phyloP scores from a whole-genome alignment of 1,140 invertebrate species.

The Cataglyphis hispanica region DNA sequence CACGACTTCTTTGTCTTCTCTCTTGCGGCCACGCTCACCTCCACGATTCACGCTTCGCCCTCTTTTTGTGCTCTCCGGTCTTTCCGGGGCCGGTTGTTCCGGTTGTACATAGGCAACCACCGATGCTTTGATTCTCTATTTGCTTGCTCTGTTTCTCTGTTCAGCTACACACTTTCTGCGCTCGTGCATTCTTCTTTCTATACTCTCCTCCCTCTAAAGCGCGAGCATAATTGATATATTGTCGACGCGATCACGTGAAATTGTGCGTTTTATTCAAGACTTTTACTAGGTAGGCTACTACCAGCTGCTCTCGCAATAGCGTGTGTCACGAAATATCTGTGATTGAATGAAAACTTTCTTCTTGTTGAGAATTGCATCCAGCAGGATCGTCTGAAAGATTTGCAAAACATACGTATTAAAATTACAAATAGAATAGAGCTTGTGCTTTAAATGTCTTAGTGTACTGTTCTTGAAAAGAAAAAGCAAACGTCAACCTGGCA shows the following conservation, averaged over 20 bases:
- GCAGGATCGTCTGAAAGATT: slow-evolving; percentile 8
- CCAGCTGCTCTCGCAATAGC: slow-evolving; percentile 51
- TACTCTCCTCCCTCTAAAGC: not conserved
- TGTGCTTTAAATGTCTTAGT: not conserved
- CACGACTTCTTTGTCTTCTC: slow-evolving; percentile 49
- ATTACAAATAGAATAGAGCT: not conserved
- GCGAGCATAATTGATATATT: slow-evolving; percentile 47
- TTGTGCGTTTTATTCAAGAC: slow-evolving; percentile 19
- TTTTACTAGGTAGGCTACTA: not conserved
- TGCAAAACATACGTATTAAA: not conserved
- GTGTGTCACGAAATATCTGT: not conserved
- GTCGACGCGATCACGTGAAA: slow-evolving; percentile 30
- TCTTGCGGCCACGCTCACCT: slow-evolving; percentile 50
- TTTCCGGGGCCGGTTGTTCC: slow-evolving; percentile 58
- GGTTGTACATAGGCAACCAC: slow-evolving; percentile 39
- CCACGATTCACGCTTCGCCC: slow-evolving; percentile 58
- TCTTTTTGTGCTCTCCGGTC: slow-evolving; percentile 55
- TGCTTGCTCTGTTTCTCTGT: slow-evolving; percentile 59
- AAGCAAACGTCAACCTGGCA: not conserved
- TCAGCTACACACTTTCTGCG: slow-evolving; percentile 50
- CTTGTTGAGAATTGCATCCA: not conserved
- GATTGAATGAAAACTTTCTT: slow-evolving; percentile 27
- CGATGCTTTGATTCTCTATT: slow-evolving; percentile 43
- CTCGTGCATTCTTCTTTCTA: not conserved
- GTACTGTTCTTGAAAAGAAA: not conserved